Evolutionary conservation across 2,113 vertebrate species (phyloP).

Genomic region (Cynocephalus volans): DNA sequence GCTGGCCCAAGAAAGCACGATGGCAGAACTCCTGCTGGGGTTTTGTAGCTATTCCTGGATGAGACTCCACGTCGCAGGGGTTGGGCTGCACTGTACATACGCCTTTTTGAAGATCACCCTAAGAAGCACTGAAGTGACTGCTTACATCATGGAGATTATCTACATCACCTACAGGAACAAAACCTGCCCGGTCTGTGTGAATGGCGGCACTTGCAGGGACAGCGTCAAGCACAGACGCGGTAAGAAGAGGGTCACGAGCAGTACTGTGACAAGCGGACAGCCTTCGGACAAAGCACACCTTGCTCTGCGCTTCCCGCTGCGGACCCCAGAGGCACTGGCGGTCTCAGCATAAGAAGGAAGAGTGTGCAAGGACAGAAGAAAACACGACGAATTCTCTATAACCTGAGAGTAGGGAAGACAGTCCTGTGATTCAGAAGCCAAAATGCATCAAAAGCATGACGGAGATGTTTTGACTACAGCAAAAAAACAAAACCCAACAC

Average conservation of each 20-base stretch:
- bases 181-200: rapidly evolving
- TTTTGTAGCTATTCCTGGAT: rapidly evolving
- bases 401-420: too few relatives aligned
- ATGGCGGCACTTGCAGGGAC: rapidly evolving
- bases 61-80: rapidly evolving
- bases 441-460: neutral
- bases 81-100: rapidly evolving
- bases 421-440: neutral
- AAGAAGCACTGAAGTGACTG: rapidly evolving
- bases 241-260: too few relatives aligned
- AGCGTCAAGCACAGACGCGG: too few relatives aligned
- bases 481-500: too few relatives aligned
- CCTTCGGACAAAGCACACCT: neutral
- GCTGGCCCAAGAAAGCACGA: too few relatives aligned
- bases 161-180: neutral
- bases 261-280: neutral
- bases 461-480: neutral
- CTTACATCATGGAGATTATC: rapidly evolving
- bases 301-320: too few relatives aligned
- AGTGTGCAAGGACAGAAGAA: neutral
- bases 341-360: neutral
- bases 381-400: rapidly evolving
- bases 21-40: neutral
- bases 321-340: rapidly evolving
- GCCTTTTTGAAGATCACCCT: neutral